Percentiles rank a stretch among this genome's conserved stretches.
Evolutionary conservation across 2,113 vertebrate genomes (phyloP).

Genomic region (Rhegmatorhina hoffmannsi): DNA sequence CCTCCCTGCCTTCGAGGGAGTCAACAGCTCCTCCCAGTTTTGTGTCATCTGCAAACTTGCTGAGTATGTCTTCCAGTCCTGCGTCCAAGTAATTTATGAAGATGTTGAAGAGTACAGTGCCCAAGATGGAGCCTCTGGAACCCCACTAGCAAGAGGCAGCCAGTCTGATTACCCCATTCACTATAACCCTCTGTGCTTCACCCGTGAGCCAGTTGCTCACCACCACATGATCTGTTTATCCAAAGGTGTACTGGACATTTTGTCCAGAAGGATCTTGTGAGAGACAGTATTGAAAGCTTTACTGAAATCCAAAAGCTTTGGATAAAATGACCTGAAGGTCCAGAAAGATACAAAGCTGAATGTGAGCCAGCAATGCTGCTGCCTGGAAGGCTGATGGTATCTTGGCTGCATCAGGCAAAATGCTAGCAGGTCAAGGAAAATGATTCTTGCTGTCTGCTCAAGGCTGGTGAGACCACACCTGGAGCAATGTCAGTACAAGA

Average conservation of each 20-base stretch:
- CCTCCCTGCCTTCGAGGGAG: neutral
- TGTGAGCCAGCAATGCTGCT: neutral
- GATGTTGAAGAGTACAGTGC: neutral
- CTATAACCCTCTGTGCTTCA: neutral
- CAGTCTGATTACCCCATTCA: neutral
- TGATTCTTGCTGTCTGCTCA: neutral
- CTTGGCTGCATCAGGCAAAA: neutral
- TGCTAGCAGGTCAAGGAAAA: neutral
- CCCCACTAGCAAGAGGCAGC: neutral
- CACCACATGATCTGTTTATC: neutral
- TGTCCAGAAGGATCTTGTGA: neutral
- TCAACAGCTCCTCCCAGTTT: neutral
- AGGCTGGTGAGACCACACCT: neutral
- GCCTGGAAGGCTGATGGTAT: neutral
- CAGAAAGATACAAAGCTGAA: neutral
- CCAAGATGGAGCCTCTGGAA: neutral
- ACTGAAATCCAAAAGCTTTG: neutral
- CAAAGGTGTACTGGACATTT: neutral
- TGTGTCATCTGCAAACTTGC: neutral
- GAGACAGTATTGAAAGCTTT: neutral
- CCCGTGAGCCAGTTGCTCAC: neutral
- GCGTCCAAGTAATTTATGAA: neutral
- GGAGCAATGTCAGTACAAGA: neutral
- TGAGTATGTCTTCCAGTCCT: neutral
- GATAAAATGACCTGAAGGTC: neutral